These are phyloP conservation scores for Umimayanthus chanpuru DNA, from an alignment of 92 coral and sea anemone species.

Conservation along the genomic window DNA sequence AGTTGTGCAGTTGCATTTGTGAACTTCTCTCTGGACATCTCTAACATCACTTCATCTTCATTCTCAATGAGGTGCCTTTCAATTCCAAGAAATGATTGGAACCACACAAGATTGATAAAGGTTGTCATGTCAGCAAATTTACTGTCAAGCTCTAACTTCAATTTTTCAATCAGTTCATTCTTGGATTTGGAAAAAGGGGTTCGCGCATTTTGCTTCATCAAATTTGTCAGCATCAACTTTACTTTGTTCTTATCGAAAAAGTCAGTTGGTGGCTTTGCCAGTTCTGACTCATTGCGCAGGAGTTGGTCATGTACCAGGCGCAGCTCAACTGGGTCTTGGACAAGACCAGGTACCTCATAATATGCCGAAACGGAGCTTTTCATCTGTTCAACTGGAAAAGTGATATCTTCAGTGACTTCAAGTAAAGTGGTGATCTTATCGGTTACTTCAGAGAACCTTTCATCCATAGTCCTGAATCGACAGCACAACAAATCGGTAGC, in stretches of 20 bases:
- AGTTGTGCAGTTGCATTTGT: conserved; percentile 46
- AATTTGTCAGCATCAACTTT: conserved; percentile 25
- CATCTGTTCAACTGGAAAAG: too few species aligned
- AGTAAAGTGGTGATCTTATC: too few species aligned
- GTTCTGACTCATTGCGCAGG: too few species aligned
- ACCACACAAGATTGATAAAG: conserved; percentile 50
- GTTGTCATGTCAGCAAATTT: conserved; percentile 32
- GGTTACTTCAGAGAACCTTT: too few species aligned
- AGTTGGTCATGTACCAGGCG: too few species aligned
- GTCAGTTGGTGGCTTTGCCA: too few species aligned
- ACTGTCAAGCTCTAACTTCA: conserved; percentile 7
- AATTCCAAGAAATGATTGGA: conserved; percentile 16
- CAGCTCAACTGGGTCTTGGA: too few species aligned
- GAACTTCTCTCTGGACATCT: conserved; percentile 46
- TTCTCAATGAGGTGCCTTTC: conserved; percentile 39
- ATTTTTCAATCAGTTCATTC: conserved; percentile 45
- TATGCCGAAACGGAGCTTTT: too few species aligned
- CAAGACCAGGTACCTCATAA: too few species aligned
- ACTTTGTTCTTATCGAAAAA: conserved; percentile 1
- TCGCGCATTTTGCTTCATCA: conserved; percentile 38
- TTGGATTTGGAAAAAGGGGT: conserved; percentile 38
- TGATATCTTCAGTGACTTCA: too few species aligned
- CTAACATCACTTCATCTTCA: conserved; percentile 34
- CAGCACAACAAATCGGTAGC: too few species aligned
- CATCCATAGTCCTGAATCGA: too few species aligned